Base-by-base conservation (phyloP, 2,797 vertebrate genomes). In the Characodon lateralis region DNA sequence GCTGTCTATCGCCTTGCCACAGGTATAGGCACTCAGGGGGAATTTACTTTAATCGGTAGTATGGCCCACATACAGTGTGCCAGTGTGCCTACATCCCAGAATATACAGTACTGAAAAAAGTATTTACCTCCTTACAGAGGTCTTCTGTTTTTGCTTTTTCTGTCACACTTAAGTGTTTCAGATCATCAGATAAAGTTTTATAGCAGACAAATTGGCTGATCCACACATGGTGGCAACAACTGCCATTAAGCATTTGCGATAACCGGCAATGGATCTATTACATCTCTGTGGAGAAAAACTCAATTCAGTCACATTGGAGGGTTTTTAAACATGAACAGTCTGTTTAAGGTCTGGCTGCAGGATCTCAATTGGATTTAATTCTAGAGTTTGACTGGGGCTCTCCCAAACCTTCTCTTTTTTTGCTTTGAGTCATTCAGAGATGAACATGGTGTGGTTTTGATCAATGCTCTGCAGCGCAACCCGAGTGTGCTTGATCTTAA, bases 1-100 rank as follows among this genome's bases (percentile, higher is more conserved):
- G 93, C 96, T 98, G 22, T 96, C 95, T 79, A 96, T 97, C 55
- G 97, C 97, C 22, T 92, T 98, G 85, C 97, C 97, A 6, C 97
- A 98, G 97, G 97, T 98, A 71, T 43, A 39, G 68, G 10, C 43
- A n/a, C 43, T 71, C 68, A 0, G 96, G 94, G 12, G 88, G 81
- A 95, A 35, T 22, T 20, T 2, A 31, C 8, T 39, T 20, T 22
- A 22, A 22, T 20, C 35, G 31, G 16, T 65, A 35, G 28, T 31
- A 65, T 16, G 26, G n/a, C 14, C 6, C 59, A 31, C 28, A 39
- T 65, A 20, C 61, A 35, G 6, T 13, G 6, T 39, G 61, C 61
- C 1, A 35, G 6, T 5, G 6, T 39, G 61, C 61, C 1, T 3
- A 9, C 61, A 65, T 65, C 16, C 31, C 28, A 39, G 7, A 65